Evolutionary conservation across 2,797 vertebrate genomes (phyloP).

Genomic region (Sphaeramia orbicularis): DNA sequence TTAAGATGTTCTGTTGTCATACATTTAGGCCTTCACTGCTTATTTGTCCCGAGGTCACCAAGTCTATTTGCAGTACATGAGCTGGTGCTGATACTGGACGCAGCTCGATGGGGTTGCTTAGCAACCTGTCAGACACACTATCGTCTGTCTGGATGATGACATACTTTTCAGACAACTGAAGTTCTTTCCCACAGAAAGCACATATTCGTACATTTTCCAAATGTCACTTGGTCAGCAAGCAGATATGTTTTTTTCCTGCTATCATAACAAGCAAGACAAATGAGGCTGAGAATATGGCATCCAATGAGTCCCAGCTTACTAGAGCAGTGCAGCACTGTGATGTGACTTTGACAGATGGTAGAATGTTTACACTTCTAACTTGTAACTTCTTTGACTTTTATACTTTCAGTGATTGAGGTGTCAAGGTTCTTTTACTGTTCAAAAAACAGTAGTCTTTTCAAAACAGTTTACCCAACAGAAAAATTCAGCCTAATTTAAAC

Average conservation of each 20-base stretch:
- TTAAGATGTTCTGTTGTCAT: not conserved
- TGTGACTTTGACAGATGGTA: conserved; percentile 51
- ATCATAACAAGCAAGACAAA: conserved; percentile 80
- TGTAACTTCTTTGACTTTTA: conserved; percentile 40
- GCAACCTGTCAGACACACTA: conserved; percentile 73
- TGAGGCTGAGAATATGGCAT: conserved; percentile 75
- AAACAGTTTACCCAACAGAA: conserved; percentile 71
- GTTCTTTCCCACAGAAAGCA: conserved; percentile 85
- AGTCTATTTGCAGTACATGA: conserved; percentile 63
- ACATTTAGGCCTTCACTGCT: conserved; percentile 9
- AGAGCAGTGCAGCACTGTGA: conserved; percentile 40
- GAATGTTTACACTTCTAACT: conserved; percentile 32
- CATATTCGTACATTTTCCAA: conserved; percentile 79
- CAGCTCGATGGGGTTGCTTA: conserved; percentile 63
- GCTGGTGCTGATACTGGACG: conserved; percentile 70
- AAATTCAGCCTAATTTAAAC: conserved; percentile 74
- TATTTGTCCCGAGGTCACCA: conserved; percentile 48
- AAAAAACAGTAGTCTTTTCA: conserved; percentile 70
- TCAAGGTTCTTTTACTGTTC: conserved; percentile 17
- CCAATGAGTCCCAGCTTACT: conserved; percentile 49
- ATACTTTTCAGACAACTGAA: conserved; percentile 77
- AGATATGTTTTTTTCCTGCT: conserved; percentile 71
- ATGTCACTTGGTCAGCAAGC: conserved; percentile 72
- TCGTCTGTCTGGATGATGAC: conserved; percentile 75
- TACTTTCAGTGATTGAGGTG: conserved; percentile 41